phyloP scores from a whole-genome alignment of 2,113 vertebrate species.

The Corythoichthys intestinalis region DNA sequence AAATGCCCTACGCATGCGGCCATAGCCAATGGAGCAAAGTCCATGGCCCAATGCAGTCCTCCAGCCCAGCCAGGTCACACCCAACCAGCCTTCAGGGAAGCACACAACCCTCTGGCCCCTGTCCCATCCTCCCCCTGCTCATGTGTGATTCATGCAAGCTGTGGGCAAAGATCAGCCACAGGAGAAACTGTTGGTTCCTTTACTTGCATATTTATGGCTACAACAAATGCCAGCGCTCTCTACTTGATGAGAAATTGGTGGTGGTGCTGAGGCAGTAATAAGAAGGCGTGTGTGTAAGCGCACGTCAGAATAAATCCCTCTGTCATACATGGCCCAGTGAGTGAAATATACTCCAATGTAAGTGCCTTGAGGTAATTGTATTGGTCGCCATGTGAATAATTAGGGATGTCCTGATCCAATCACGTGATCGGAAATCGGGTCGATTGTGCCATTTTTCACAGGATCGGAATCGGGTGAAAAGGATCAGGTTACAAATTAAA shows the following conservation, averaged over 20 bases:
- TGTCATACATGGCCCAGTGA: conserved; percentile 5
- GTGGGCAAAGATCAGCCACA: conserved; percentile 19
- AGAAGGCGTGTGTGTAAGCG: conserved; percentile 17
- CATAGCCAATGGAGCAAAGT: too few species aligned
- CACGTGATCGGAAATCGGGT: too few species aligned
- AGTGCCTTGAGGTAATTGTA: neutral
- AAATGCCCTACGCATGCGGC: too few species aligned
- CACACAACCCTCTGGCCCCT: too few species aligned
- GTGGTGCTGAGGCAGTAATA: conserved; percentile 11
- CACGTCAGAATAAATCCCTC: conserved; percentile 6
- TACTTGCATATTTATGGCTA: conserved; percentile 70
- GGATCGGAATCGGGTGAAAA: too few species aligned
- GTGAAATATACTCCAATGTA: conserved; percentile 1
- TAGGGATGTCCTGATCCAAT: too few species aligned
- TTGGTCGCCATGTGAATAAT: neutral
- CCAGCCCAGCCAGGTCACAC: too few species aligned
- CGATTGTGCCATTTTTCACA: too few species aligned
- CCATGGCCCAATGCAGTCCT: too few species aligned
- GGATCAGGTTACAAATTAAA: too few species aligned
- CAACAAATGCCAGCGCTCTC: conserved; percentile 46
- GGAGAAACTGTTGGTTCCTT: conserved; percentile 66
- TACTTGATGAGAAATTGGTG: conserved; percentile 37
- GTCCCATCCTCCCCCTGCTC: conserved; percentile 1
- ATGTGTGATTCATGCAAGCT: conserved; percentile 49
- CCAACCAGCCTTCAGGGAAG: too few species aligned